A percentile compares a stretch with the other conserved stretches of the same genome.
Evolutionary conservation across 2,888 invertebrate genomes (phyloP).

Genomic region (Leucophenga maculata): DNA sequence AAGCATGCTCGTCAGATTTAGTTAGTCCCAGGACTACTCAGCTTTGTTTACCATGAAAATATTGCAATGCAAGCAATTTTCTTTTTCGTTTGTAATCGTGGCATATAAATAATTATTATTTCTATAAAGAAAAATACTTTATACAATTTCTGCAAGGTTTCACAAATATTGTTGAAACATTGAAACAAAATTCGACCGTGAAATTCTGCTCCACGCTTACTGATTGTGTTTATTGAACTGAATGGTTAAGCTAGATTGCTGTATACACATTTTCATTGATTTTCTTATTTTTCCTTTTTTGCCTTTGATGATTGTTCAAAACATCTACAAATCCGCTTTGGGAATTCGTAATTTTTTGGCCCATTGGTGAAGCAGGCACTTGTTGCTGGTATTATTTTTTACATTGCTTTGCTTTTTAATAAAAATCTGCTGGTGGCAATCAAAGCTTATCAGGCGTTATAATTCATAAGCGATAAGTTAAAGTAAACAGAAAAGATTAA

Average conservation of each 20-base stretch:
- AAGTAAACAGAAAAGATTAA: background rate
- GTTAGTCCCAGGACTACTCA: background rate
- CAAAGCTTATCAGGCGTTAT: background rate
- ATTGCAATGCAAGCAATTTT: constrained; percentile 5
- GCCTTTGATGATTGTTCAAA: no score
- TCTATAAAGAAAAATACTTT: background rate
- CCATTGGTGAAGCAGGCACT: no score
- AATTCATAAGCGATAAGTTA: background rate
- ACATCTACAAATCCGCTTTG: no score
- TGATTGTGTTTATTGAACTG: no score
- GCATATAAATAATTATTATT: background rate
- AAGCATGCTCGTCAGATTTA: constrained; percentile 35
- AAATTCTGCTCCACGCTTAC: no score
- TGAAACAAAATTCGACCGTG: no score
- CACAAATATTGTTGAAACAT: background rate
- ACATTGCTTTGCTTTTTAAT: background rate
- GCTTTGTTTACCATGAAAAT: constrained; percentile 12
- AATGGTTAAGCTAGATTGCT: no score
- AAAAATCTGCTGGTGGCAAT: constrained; percentile 5
- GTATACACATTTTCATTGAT: no score
- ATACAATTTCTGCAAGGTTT: background rate
- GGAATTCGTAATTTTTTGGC: no score
- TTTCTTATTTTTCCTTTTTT: no score
- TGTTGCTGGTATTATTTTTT: no score
- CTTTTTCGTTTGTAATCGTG: background rate